phyloP scores from a whole-genome alignment of 2,113 vertebrate species.

The Chrysochloris asiatica region DNA sequence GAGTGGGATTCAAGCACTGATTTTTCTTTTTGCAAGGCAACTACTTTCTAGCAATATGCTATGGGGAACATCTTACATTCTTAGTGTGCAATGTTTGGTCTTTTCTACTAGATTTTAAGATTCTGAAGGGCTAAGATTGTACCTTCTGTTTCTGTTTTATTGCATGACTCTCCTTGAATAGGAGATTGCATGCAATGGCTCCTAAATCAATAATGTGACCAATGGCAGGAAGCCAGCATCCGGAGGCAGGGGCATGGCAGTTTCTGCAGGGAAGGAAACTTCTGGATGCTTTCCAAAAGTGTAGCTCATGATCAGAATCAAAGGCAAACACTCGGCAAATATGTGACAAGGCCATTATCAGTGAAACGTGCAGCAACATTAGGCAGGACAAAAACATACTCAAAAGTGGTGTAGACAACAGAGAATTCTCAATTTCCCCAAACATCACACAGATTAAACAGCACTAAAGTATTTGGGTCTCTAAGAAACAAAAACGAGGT shows the following conservation, averaged over 20 bases:
- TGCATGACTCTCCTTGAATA: background rate
- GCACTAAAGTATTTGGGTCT: background rate
- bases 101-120: background rate
- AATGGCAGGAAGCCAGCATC: background rate
- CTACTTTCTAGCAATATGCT: background rate
- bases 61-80: background rate
- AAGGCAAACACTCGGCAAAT: constrained; percentile 16
- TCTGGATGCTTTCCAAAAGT: constrained; percentile 1
- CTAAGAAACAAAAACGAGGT: constrained; percentile 40
- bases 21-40: background rate
- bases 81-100: background rate
- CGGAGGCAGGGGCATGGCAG: background rate
- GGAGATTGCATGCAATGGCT: background rate
- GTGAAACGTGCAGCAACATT: constrained; percentile 21
- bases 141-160: background rate
- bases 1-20: background rate
- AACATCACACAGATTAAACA: background rate
- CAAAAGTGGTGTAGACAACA: background rate
- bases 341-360: constrained; percentile 33
- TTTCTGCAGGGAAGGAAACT: background rate
- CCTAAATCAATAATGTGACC: background rate
- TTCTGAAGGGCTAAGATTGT: background rate
- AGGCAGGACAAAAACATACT: constrained; percentile 9
- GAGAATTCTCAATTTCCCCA: background rate
- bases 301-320: constrained; percentile 20